phyloP scores from a whole-genome alignment of 37 sponge, comb jelly and placozoan genomes.

The Petrosia ficiformis region DNA sequence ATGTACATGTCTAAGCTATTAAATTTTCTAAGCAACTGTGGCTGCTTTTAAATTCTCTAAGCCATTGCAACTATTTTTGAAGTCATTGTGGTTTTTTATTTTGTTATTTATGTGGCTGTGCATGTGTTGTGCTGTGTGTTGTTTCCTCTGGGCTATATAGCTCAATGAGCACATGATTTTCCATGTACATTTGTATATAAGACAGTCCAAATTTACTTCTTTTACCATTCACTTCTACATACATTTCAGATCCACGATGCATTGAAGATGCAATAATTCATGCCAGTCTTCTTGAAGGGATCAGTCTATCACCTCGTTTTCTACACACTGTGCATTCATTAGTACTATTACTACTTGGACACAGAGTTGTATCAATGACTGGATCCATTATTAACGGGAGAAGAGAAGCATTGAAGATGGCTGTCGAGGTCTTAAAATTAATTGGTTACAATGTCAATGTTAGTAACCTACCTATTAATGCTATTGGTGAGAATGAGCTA shows the following conservation, averaged over 20 bases:
- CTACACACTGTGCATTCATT: slow-evolving; percentile 44
- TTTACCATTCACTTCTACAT: not conserved
- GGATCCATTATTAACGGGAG: slow-evolving; percentile 46
- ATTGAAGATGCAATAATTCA: slow-evolving; percentile 41
- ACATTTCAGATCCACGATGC: not conserved
- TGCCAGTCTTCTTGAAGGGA: slow-evolving; percentile 28
- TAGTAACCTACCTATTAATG: not conserved
- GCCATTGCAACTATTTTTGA: too few relatives aligned
- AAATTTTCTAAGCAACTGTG: too few relatives aligned
- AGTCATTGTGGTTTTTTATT: too few relatives aligned
- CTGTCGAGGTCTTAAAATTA: slow-evolving; percentile 29
- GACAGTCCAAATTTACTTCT: not conserved
- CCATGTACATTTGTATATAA: not conserved
- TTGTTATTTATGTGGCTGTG: too few relatives aligned
- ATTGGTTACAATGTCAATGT: not conserved
- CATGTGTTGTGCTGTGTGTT: too few relatives aligned
- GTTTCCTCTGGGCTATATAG: too few relatives aligned
- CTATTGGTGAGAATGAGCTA: not conserved
- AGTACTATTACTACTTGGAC: slow-evolving; percentile 16
- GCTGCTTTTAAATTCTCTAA: too few relatives aligned
- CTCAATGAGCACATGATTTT: not conserved
- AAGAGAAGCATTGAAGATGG: slow-evolving; percentile 26
- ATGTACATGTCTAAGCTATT: too few relatives aligned
- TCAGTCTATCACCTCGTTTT: slow-evolving; percentile 21
- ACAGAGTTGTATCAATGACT: slow-evolving; percentile 17